Percentiles rank a stretch among this genome's conserved stretches.
Evolutionary conservation across 2,797 vertebrate species (phyloP).

Genomic region (Yasuhikotakia modesta): DNA sequence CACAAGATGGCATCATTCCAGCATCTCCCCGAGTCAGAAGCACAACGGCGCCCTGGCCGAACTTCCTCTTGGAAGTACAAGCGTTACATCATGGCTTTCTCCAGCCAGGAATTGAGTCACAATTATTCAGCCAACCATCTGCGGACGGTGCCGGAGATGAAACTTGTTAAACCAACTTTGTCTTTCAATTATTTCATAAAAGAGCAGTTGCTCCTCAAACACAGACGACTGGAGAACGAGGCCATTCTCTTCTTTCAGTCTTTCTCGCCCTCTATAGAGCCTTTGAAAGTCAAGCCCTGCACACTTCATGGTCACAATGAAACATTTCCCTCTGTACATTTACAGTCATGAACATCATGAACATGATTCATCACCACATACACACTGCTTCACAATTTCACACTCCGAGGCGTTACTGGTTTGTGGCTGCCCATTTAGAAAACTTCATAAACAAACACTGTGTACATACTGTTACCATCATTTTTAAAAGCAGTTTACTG

Average conservation of each 20-base stretch:
- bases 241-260: conserved; percentile 52
- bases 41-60: conserved; percentile 69
- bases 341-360: background rate
- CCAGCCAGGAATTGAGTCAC: conserved; percentile 76
- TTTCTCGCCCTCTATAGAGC: too few relatives aligned
- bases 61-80: conserved; percentile 72
- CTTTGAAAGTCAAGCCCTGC: too few relatives aligned
- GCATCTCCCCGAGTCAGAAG: conserved; percentile 66
- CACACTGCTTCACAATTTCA: background rate
- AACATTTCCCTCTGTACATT: background rate
- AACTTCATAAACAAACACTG: too few relatives aligned
- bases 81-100: conserved; percentile 75
- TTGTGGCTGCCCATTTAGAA: background rate
- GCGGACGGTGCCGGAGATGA: conserved; percentile 38
- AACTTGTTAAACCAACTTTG: conserved; percentile 78
- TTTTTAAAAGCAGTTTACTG: too few relatives aligned
- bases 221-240: conserved; percentile 62
- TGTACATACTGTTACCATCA: too few relatives aligned
- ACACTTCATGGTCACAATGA: too few relatives aligned
- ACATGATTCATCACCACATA: background rate
- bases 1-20: conserved; percentile 72
- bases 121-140: conserved; percentile 68
- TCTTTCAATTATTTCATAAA: conserved; percentile 82
- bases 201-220: conserved; percentile 73
- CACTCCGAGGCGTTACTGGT: background rate